Percentiles rank a stretch among this genome's conserved stretches.
Conservation (phyloP, 2,113 vertebrate genomes). For the Sinocyclocheilus maitianheensis region DNA sequence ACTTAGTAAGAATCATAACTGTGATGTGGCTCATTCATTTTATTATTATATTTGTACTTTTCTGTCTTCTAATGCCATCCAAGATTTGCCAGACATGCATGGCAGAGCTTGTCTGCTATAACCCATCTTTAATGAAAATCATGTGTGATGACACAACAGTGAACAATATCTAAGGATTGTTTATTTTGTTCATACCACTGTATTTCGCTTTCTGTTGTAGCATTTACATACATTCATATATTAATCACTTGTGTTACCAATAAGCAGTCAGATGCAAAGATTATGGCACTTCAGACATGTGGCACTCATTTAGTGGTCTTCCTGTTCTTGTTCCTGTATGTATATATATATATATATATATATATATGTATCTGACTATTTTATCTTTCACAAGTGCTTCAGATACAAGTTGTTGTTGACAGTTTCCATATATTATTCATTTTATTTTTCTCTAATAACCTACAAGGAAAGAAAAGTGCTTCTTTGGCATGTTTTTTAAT, state of each 20-base stretch:
- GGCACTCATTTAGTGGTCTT: conserved; percentile 72
- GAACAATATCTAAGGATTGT: too few species aligned
- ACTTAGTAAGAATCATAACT: conserved; percentile 61
- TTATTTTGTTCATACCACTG: too few species aligned
- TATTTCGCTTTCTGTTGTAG: too few species aligned
- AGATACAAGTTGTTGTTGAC: background rate
- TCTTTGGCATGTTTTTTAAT: too few species aligned
- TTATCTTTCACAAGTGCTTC: background rate
- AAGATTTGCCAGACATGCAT: conserved; percentile 65
- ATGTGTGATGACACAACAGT: too few species aligned
- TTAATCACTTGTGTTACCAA: too few species aligned
- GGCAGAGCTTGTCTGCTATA: background rate
- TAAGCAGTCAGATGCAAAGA: conserved; percentile 67
- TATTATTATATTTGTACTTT: conserved; percentile 62
- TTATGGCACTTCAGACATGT: conserved; percentile 75
- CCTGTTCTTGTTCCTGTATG: conserved; percentile 50
- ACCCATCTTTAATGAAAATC: too few species aligned
- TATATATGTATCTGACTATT: background rate
- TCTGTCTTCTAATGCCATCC: conserved; percentile 68
- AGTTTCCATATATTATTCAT: too few species aligned
- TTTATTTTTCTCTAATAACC: too few species aligned
- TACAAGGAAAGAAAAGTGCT: too few species aligned
- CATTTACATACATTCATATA: too few species aligned
- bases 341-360: too few species aligned
- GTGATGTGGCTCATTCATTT: conserved; percentile 62